Conservation (phyloP, 2,888 invertebrate genomes). For the Zaprionus bogoriensis region DNA sequence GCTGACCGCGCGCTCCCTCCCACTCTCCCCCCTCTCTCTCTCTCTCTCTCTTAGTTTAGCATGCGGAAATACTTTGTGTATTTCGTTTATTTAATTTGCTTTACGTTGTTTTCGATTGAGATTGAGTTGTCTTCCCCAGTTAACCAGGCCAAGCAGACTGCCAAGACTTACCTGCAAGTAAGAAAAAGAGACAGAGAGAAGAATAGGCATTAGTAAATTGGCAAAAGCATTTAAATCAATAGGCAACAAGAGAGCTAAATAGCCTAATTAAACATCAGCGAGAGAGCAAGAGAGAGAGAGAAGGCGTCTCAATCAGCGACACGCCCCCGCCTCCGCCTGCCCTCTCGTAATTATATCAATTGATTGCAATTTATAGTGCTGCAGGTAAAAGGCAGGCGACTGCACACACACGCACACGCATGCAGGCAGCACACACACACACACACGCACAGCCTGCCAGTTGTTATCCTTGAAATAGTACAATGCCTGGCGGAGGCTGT, state of each 20-base stretch:
- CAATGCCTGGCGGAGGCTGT: constrained; percentile 75
- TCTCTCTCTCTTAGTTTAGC: not conserved
- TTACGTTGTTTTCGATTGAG: constrained; percentile 44
- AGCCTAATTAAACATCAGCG: constrained; percentile 50
- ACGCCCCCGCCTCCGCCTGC: not conserved
- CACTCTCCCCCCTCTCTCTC: constrained; percentile 25
- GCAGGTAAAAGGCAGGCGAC: constrained; percentile 25
- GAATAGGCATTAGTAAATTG: constrained; percentile 54
- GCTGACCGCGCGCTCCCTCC: constrained; percentile 12
- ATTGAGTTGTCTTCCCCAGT: not conserved
- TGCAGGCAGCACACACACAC: not conserved
- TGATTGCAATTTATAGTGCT: constrained; percentile 73
- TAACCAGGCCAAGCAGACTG: not conserved
- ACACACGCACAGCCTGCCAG: constrained; percentile 33
- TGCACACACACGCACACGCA: constrained; percentile 11
- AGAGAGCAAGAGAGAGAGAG: constrained; percentile 3
- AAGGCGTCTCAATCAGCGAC: constrained; percentile 34
- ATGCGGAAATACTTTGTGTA: constrained; percentile 61
- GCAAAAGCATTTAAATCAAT: constrained; percentile 52
- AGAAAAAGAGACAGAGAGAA: constrained; percentile 27
- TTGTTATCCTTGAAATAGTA: constrained; percentile 80
- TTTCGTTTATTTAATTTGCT: constrained; percentile 37
- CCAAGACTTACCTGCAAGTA: constrained; percentile 67
- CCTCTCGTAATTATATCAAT: constrained; percentile 67
- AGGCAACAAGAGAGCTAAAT: constrained; percentile 35